Evolutionary conservation across 2,888 invertebrate species (phyloP), one percentile per base, ranked within the genome.

Genomic region (Clanis bilineata): DNA sequence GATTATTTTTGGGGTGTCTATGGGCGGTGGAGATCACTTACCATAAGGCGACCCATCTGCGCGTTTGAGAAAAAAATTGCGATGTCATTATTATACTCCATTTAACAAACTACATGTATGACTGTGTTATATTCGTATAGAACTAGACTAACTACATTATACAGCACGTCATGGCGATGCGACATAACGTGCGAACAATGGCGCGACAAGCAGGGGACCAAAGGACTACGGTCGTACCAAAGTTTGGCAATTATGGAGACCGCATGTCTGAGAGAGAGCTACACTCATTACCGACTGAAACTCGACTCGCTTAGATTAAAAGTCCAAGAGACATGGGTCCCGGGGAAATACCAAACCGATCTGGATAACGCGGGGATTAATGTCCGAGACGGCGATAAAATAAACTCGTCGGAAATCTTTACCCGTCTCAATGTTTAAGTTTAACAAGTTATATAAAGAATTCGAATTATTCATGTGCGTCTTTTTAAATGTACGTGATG

Each of bases 231-330:
- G 80, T 76, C 80, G 81, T 77, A 78, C 76, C 85, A 84, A 92
- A 92, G 90, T 92, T 92, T 90, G 90, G 90, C 90, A 92, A 92
- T 92, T 92, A 92, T 83, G 89, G 85, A 86, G 88, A 90, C 91
- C 91, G 88, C 91, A 90, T 89, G 91, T 90, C 90, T 88, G 85
- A 84, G 85, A 88, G 88, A 82, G 84, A 43, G 89, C 88, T 85
- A 88, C 88, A 86, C 90, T 90, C 88, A 90, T 90, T 90, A 90
- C 88, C 79, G 79, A 78, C 83, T 82, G 79, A 84, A 90, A 86
- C 86, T 85, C 84, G 76, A 85, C 85, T 88, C 83, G 85, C 83
- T 86, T 88, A 85, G 87, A 89, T 88, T 90, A 89, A 90, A 90
- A 90, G 85, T 85, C 80, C 77, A 76, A 80, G 84, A 78, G 80